These are phyloP conservation scores for Tubulanus polymorphus DNA, from an alignment of 2,888 invertebrate genomes.

Conservation along the genomic window DNA sequence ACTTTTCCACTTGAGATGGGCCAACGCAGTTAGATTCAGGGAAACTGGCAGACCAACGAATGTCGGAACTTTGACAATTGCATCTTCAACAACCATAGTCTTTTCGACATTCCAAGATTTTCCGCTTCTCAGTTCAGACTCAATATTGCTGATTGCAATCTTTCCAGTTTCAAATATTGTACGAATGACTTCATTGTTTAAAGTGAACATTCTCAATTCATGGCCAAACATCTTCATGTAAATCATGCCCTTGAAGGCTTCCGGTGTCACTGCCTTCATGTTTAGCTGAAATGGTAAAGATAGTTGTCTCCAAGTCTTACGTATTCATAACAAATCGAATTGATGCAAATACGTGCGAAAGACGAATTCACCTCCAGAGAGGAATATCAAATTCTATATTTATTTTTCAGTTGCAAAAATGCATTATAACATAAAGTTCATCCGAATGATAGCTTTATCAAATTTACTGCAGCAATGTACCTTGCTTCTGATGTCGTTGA, in stretches of 20 bases:
- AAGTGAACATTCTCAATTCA: slow-evolving; percentile 23
- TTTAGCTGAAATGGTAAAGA: slow-evolving; percentile 20
- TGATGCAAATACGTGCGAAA: no score
- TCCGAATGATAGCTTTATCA: background rate
- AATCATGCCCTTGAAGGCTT: slow-evolving; percentile 19
- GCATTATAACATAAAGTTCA: no score
- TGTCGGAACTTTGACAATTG: slow-evolving; percentile 22
- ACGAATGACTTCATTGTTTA: slow-evolving; percentile 4
- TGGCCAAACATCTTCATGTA: slow-evolving; percentile 25
- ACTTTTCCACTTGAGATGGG: slow-evolving; percentile 20
- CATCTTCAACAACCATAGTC: slow-evolving; percentile 12
- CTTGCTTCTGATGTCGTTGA: slow-evolving; percentile 10
- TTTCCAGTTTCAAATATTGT: background rate
- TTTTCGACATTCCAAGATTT: slow-evolving; percentile 15
- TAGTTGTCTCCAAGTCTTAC: background rate
- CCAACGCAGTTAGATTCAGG: slow-evolving; percentile 17
- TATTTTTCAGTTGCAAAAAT: no score
- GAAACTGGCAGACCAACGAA: slow-evolving; percentile 27
- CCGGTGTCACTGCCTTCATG: slow-evolving; percentile 18
- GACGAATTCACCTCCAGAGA: no score
- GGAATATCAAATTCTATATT: no score
- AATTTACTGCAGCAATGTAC: slow-evolving; percentile 2
- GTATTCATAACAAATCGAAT: no score
- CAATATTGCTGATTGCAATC: slow-evolving; percentile 3
- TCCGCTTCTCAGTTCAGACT: slow-evolving; percentile 5